phyloP scores from a whole-genome alignment of 2,888 invertebrate genomes.

The Therioaphis trifolii region DNA sequence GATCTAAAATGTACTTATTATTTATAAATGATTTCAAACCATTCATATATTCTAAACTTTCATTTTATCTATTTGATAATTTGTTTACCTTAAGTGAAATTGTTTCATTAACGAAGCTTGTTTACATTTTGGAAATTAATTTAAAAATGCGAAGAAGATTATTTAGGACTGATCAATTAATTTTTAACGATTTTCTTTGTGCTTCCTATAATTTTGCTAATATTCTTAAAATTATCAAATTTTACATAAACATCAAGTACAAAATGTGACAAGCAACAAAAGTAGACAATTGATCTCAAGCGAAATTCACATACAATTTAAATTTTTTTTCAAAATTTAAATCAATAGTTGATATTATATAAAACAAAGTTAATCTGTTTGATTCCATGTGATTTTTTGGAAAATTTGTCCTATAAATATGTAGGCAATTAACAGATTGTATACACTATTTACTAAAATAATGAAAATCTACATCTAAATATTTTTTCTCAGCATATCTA shows the following conservation, averaged over 20 bases:
- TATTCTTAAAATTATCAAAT: not conserved
- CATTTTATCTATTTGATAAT: too few relatives aligned
- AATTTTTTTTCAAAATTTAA: conserved; percentile 17
- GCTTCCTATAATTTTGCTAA: not conserved
- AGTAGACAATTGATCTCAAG: not conserved
- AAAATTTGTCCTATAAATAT: too few relatives aligned
- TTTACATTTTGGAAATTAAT: too few relatives aligned
- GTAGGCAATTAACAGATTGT: not conserved
- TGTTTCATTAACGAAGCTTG: too few relatives aligned
- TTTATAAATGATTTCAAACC: too few relatives aligned
- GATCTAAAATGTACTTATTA: too few relatives aligned
- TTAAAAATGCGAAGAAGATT: not conserved
- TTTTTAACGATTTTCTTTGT: not conserved
- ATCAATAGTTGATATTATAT: not conserved
- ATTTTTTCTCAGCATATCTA: not conserved
- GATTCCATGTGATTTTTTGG: too few relatives aligned
- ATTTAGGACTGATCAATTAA: not conserved
- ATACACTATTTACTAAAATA: not conserved
- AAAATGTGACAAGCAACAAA: not conserved
- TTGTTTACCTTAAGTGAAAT: too few relatives aligned
- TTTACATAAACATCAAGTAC: not conserved
- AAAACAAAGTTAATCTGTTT: too few relatives aligned
- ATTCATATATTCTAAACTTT: too few relatives aligned
- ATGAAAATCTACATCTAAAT: too few relatives aligned
- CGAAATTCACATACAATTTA: not conserved